Evolutionary conservation across 2,797 vertebrate genomes (phyloP).

Genomic region (Macrochelys suwanniensis): DNA sequence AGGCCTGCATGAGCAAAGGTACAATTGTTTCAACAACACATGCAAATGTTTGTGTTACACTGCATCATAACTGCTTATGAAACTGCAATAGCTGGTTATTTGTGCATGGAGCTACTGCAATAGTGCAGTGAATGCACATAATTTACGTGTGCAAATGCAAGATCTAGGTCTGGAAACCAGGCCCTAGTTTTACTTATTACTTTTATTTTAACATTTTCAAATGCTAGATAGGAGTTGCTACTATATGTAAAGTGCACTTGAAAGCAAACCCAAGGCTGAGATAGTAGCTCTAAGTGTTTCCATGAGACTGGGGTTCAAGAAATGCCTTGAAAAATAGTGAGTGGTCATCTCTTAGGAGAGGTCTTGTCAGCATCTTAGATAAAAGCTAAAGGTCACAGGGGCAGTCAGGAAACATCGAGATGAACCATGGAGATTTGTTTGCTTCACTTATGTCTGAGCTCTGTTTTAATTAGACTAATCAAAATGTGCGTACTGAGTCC

Average conservation of each 20-base stretch:
- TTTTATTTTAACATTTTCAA: constrained; percentile 9
- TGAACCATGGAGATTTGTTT: neutral
- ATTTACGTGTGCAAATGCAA: neutral
- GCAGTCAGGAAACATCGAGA: neutral
- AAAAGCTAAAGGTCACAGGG: neutral
- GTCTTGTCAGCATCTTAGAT: neutral
- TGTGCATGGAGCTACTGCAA: neutral
- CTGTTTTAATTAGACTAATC: neutral
- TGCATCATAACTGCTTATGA: neutral
- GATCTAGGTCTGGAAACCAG: neutral
- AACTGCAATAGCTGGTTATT: neutral
- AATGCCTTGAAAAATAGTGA: neutral
- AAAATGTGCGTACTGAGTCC: neutral
- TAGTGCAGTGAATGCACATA: neutral
- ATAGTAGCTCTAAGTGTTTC: neutral
- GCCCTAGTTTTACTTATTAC: neutral
- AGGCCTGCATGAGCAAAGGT: neutral
- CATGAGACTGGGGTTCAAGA: neutral
- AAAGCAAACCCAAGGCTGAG: neutral
- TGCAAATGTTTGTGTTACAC: neutral
- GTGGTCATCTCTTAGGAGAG: neutral
- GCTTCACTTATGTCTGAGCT: neutral
- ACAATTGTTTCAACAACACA: neutral
- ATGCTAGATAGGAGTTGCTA: neutral
- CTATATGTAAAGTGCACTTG: neutral